phyloP scores from a whole-genome alignment of 1,140 invertebrate genomes.

The Bicyclus anynana region DNA sequence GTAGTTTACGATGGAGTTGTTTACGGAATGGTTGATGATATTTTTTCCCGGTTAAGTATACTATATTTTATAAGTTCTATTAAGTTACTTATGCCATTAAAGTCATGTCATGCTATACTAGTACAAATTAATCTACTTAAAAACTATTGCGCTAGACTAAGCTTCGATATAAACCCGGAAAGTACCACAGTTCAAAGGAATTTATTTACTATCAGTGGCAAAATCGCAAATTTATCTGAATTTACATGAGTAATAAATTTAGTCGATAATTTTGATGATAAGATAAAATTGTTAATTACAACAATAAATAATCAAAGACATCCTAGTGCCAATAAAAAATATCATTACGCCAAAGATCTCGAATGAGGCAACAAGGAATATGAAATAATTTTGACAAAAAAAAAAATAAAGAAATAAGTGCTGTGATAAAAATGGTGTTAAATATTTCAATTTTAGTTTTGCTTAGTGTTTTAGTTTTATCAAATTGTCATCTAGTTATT shows the following conservation, averaged over 20 bases:
- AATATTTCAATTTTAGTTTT: conserved; percentile 9
- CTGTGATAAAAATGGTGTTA: conserved; percentile 14
- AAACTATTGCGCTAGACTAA: neutral
- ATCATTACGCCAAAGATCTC: conserved; percentile 7
- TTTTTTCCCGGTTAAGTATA: too few relatives aligned
- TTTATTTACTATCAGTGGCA: conserved; percentile 5
- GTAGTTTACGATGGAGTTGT: too few relatives aligned
- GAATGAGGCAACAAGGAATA: conserved; percentile 7
- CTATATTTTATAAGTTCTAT: too few relatives aligned
- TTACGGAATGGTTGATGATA: too few relatives aligned
- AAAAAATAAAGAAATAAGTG: too few relatives aligned
- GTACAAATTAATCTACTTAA: neutral
- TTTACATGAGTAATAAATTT: conserved; percentile 8
- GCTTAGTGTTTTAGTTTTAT: conserved; percentile 13
- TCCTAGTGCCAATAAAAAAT: conserved; percentile 3
- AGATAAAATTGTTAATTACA: conserved; percentile 22
- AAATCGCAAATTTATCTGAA: conserved; percentile 16
- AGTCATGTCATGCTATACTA: too few relatives aligned
- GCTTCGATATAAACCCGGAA: conserved; percentile 2
- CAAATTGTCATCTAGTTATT: conserved; percentile 12
- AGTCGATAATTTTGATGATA: conserved; percentile 14
- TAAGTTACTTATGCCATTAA: too few relatives aligned
- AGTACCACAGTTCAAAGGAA: neutral
- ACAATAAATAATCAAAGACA: conserved; percentile 16
- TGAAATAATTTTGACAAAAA: neutral